These are phyloP conservation scores for Palythoa heliodiscus DNA, from an alignment of 92 coral and sea anemone species.

Conservation along the genomic window DNA sequence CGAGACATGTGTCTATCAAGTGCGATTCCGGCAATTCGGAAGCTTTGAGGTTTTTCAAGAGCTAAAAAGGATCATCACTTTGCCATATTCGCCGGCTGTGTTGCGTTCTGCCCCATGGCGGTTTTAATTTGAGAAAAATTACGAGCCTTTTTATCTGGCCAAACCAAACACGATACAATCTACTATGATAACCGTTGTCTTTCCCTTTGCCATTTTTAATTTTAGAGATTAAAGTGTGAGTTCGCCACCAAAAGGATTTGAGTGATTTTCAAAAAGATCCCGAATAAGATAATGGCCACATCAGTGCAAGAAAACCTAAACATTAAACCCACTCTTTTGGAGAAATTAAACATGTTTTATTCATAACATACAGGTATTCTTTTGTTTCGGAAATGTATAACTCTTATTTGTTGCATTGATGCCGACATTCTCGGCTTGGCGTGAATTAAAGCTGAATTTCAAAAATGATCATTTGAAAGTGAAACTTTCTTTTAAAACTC, in stretches of 20 bases:
- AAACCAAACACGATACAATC: constrained; percentile 39
- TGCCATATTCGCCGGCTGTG: constrained; percentile 42
- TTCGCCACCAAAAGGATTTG: constrained; percentile 47
- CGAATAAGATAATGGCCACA: constrained; percentile 59
- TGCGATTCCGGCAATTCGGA: constrained; percentile 43
- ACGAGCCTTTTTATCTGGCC: constrained; percentile 44
- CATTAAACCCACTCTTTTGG: constrained; percentile 53
- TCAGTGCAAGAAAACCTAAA: constrained; percentile 61
- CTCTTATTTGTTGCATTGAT: not conserved
- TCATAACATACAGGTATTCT: constrained; percentile 58
- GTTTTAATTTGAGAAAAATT: constrained; percentile 43
- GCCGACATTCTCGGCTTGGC: not conserved
- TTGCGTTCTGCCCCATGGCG: constrained; percentile 38
- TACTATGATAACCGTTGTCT: constrained; percentile 46
- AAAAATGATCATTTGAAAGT: constrained; percentile 12
- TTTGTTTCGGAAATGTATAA: constrained; percentile 50
- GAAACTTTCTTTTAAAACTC: not conserved
- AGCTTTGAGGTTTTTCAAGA: constrained; percentile 49
- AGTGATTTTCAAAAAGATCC: constrained; percentile 81
- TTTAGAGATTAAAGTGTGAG: constrained; percentile 65
- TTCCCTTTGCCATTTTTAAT: constrained; percentile 64
- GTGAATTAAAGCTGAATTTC: not conserved
- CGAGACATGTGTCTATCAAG: constrained; percentile 78
- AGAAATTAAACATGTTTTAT: constrained; percentile 75
- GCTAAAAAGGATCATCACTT: constrained; percentile 43